Conservation (phyloP, 2,797 vertebrate species). For the Menidia menidia region DNA sequence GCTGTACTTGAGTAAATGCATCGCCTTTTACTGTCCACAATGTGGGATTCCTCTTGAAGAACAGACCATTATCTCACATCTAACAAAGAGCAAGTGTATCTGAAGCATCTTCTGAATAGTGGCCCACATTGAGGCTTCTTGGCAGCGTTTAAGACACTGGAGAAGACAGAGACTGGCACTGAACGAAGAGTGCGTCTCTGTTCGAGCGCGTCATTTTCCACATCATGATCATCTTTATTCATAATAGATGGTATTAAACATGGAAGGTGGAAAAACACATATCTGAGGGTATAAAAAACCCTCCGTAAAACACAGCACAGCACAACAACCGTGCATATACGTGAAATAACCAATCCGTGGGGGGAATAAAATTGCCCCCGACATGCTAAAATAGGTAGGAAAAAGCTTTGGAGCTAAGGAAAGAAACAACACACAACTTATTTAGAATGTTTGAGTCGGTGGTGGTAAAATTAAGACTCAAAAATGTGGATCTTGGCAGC, state of each 20-base stretch:
- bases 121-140: conserved; percentile 12
- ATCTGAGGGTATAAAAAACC: too few relatives aligned
- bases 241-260: not conserved
- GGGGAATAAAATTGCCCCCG: too few relatives aligned
- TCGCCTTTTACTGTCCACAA: not conserved
- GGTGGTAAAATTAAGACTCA: not conserved
- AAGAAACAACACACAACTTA: not conserved
- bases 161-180: conserved; percentile 57
- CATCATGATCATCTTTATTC: not conserved
- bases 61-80: conserved; percentile 56
- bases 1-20: conserved; percentile 8
- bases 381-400: not conserved
- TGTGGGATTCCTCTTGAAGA: conserved; percentile 6
- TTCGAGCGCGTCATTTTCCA: not conserved
- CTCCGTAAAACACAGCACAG: too few relatives aligned
- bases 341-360: not conserved
- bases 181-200: conserved; percentile 25
- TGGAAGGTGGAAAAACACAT: too few relatives aligned
- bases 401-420: not conserved
- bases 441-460: not conserved
- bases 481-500: not conserved
- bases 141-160: conserved; percentile 41
- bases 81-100: conserved; percentile 67
- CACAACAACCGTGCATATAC: too few relatives aligned
- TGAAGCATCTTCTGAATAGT: conserved; percentile 15